Percentiles rank a stretch among this genome's conserved stretches.
phyloP scores from a whole-genome alignment of 2,797 vertebrate species.

The Danio choprae region DNA sequence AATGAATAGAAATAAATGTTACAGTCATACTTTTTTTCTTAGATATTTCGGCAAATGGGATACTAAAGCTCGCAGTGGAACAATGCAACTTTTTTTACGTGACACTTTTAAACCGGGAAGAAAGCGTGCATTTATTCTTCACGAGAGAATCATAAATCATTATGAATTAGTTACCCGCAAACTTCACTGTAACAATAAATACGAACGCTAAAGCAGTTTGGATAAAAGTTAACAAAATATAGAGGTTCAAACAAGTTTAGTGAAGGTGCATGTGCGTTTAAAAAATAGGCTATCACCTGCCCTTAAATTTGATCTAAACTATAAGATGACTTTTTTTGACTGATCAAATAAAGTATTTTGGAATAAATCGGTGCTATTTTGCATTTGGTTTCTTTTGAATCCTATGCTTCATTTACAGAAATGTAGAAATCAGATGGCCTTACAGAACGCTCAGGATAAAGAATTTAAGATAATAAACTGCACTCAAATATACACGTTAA shows the following conservation, averaged over 20 bases:
- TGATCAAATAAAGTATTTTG: background rate
- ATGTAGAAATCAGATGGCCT: slow-evolving; percentile 11
- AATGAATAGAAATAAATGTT: slow-evolving; percentile 10
- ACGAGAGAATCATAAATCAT: background rate
- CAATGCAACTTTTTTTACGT: slow-evolving; percentile 13
- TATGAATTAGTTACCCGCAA: background rate
- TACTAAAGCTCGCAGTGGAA: background rate
- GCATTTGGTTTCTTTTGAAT: background rate
- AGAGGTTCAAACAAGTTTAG: background rate
- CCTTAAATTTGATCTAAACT: slow-evolving; percentile 1
- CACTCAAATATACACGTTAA: background rate
- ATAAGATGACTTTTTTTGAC: background rate
- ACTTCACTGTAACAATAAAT: background rate
- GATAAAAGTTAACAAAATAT: background rate
- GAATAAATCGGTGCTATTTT: background rate
- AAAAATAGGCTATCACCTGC: background rate
- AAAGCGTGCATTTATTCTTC: background rate
- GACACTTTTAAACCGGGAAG: slow-evolving; percentile 4
- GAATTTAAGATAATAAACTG: slow-evolving; percentile 17
- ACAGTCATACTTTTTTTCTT: background rate
- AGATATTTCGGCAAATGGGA: background rate
- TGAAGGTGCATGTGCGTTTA: slow-evolving; percentile 1
- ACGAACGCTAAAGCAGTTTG: background rate
- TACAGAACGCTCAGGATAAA: background rate
- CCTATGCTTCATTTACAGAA: background rate